Evolutionary conservation across 1,140 invertebrate species (phyloP), one percentile per base, ranked within the genome.

Genomic region (fruit fly (Drosophila melanogaster)): DNA sequence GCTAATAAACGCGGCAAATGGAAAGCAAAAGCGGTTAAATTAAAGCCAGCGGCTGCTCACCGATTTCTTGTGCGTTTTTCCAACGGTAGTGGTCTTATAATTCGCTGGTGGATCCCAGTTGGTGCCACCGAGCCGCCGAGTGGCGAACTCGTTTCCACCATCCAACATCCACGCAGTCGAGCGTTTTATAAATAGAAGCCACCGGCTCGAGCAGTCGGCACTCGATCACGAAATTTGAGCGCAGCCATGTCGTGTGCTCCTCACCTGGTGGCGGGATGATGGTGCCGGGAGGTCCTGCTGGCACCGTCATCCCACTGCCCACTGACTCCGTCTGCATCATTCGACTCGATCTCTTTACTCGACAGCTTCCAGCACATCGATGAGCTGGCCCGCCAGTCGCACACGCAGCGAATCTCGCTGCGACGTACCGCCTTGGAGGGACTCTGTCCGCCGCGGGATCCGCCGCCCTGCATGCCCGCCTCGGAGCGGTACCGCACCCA

Each of bases 401-500:
- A 92, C 53, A 58, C 83, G 6, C 84, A 86, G 6, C 90, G 90
- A 37, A 87, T 92, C 50, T 92, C 92, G 0, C n/a, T 92, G 49
- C 76, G 90, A 0, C 84, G 84, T 4, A 92, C 92, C 4, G 81
- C 90, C 8, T 51, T 92, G 11, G 92, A 92, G 66, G 85, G 77
- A 2, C 66, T 92, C 0, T 92, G 92, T 50, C 90, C 92, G 15
- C 90, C 85, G 2, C 76, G 92, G 5, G 90, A 91, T 58, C 78
- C 87, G 30, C 92, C 92, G 0, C 74, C 79, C 12, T 92, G 92
- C 61, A 87, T 92, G 81, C 91, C 91, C 8, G 91, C 91, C 19
- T 77, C 91, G 35, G 79, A 83, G 44, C 94, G 94, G 60, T 98
- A 97, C 91, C 94, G 97, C 71, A 96, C 96, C 10, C 93, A 95